Evolutionary conservation across 2,797 vertebrate genomes (phyloP).

Genomic region (Myotis findleyi): DNA sequence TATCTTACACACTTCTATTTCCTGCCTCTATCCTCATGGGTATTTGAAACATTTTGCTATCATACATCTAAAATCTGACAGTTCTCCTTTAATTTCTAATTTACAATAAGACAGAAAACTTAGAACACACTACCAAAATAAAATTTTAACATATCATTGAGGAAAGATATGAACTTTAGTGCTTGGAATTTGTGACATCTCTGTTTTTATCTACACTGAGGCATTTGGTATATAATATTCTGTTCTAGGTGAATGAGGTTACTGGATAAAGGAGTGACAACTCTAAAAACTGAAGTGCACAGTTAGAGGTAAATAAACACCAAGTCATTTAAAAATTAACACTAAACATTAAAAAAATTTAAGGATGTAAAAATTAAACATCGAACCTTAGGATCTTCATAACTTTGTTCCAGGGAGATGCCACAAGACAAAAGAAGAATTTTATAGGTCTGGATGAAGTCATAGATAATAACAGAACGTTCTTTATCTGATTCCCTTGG

Average conservation of each 20-base stretch:
- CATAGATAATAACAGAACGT: constrained; percentile 88
- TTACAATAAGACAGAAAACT: constrained; percentile 29
- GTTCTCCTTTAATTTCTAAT: constrained; percentile 57
- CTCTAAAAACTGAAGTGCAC: background rate
- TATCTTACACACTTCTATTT: background rate
- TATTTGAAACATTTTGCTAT: constrained; percentile 20
- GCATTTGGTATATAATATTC: background rate
- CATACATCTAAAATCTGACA: constrained; percentile 13
- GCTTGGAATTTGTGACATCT: constrained; percentile 19
- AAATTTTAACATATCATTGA: background rate
- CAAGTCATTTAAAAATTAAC: constrained; percentile 46
- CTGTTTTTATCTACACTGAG: constrained; percentile 22
- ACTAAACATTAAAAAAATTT: background rate
- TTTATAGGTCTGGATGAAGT: constrained; percentile 95
- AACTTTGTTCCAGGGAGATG: constrained; percentile 91
- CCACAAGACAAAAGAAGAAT: constrained; percentile 93
- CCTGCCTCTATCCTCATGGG: background rate
- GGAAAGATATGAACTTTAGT: constrained; percentile 15
- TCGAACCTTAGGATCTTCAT: constrained; percentile 96
- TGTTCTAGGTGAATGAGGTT: background rate
- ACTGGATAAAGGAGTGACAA: constrained; percentile 11
- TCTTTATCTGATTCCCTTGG: constrained; percentile 80
- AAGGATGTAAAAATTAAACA: constrained; percentile 53
- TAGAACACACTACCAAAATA: constrained; percentile 14
- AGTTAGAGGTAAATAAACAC: constrained; percentile 48